Evolutionary conservation across 2,113 vertebrate species (phyloP), one percentile per base, ranked within the genome.

Genomic region (Thunnus thynnus): DNA sequence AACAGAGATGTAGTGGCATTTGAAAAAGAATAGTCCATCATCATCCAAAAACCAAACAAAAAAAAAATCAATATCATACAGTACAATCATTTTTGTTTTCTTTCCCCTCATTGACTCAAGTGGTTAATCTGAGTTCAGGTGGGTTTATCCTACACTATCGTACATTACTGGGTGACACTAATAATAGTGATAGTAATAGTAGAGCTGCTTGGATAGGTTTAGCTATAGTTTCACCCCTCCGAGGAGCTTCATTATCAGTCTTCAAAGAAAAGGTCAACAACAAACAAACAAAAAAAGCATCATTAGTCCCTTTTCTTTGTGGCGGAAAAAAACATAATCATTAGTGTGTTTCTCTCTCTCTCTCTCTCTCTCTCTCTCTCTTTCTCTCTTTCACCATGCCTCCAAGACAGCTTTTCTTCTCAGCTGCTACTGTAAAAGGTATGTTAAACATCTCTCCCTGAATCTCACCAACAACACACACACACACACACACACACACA

Each of bases 181-280:
- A 81, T 62, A 78, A 58, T 66, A 72, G 27, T 71, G 57, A 54
- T 55, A 32, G 22, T 69, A 41, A 66, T 12, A n/a, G 52, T 18
- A 70, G 54, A 56, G 8, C n/a, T 75, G 82, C 54, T 72, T 50
- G 76, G 30, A 52, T 64, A 72, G 62, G 66, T 84, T 72, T 76
- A 76, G 72, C 78, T 84, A 60, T 8, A 55, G 74, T 65, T 72
- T 63, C 66, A 88, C 56, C 64, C 84, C 68, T 85, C 71, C 12
- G 62, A 44, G 66, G 74, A 85, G 79, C 85, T 89, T 90, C 63
- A 89, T 87, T 88, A 89, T 82, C 56, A 30, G 57, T 17, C 86
- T 89, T 84, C 85, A 90, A 86, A 90, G 86, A 67, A 93, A 90
- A 91, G 86, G 84, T 85, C 78, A 89, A 76, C 78, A 78, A 78